Evolutionary conservation across 2,888 invertebrate genomes (phyloP).

Genomic region (Drosophila testacea): DNA sequence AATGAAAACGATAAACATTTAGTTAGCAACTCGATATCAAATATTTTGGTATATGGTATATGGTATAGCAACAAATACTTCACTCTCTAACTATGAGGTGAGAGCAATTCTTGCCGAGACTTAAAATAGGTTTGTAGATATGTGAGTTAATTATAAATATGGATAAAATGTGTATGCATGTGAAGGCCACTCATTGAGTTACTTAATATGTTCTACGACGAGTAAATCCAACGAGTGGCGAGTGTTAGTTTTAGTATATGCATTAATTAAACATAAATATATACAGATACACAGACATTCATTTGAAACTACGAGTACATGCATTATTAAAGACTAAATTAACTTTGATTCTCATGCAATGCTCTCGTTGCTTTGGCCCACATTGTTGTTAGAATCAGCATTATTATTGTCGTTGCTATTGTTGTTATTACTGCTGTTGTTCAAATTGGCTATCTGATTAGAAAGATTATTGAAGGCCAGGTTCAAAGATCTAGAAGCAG

Average conservation of each 20-base stretch:
- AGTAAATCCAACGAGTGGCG: conserved; percentile 25
- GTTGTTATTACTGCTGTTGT: conserved; percentile 58
- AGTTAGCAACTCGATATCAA: conserved; percentile 83
- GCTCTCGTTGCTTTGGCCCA: conserved; percentile 77
- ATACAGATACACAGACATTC: conserved; percentile 34
- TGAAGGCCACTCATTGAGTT: conserved; percentile 8
- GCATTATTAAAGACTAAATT: conserved; percentile 57
- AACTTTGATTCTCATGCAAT: conserved; percentile 81
- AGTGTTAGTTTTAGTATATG: conserved; percentile 48
- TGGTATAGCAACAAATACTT: conserved; percentile 31
- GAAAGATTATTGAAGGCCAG: conserved; percentile 65
- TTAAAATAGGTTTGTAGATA: conserved; percentile 43
- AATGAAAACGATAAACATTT: conserved; percentile 84
- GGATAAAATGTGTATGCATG: background rate
- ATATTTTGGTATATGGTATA: conserved; percentile 43
- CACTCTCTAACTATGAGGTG: conserved; percentile 32
- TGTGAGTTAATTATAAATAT: background rate
- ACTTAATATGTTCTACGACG: background rate
- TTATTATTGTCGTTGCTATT: conserved; percentile 48
- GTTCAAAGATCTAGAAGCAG: conserved; percentile 59
- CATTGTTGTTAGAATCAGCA: conserved; percentile 73
- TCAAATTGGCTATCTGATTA: conserved; percentile 70
- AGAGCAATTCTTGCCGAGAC: conserved; percentile 47
- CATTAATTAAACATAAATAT: conserved; percentile 45
- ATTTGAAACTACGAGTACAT: conserved; percentile 40